Conservation (phyloP, 2,888 invertebrate genomes). For the Elaeidobius kamerunicus region DNA sequence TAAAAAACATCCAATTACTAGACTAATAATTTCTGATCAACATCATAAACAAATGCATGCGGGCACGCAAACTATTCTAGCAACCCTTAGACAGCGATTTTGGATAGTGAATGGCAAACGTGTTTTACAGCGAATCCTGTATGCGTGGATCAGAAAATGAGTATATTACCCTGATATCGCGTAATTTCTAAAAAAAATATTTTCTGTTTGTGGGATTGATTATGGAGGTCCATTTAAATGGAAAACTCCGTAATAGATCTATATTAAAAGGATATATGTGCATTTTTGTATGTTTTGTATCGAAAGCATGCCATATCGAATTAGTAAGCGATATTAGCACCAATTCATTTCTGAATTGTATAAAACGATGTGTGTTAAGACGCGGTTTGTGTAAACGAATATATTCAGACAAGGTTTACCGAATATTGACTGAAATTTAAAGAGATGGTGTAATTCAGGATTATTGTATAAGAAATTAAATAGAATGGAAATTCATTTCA, state of each 20-base stretch:
- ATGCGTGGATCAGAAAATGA: conserved; percentile 8
- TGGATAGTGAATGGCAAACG: conserved; percentile 12
- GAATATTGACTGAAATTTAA: conserved; percentile 8
- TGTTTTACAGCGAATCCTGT: conserved; percentile 14
- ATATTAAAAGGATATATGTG: conserved; percentile 16
- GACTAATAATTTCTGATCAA: conserved; percentile 1
- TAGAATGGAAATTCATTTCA: conserved; percentile 35
- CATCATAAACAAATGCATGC: conserved; percentile 4
- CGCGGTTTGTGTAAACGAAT: conserved; percentile 32
- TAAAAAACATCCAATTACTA: neutral
- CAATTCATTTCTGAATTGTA: conserved; percentile 33
- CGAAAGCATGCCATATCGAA: conserved; percentile 35
- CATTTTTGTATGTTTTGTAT: conserved; percentile 34
- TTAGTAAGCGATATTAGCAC: conserved; percentile 31
- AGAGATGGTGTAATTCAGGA: neutral
- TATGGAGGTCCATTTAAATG: conserved; percentile 22
- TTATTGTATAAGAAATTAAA: conserved; percentile 7
- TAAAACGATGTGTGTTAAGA: conserved; percentile 34
- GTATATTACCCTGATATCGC: conserved; percentile 12
- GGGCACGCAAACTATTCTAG: neutral
- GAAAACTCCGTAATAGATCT: conserved; percentile 14
- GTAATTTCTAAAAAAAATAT: conserved; percentile 15
- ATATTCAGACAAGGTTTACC: conserved; percentile 35
- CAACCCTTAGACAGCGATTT: conserved; percentile 6
- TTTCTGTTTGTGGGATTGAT: conserved; percentile 19